Conservation (phyloP, 1,140 invertebrate species). For the Rhizoglyphus robini region DNA sequence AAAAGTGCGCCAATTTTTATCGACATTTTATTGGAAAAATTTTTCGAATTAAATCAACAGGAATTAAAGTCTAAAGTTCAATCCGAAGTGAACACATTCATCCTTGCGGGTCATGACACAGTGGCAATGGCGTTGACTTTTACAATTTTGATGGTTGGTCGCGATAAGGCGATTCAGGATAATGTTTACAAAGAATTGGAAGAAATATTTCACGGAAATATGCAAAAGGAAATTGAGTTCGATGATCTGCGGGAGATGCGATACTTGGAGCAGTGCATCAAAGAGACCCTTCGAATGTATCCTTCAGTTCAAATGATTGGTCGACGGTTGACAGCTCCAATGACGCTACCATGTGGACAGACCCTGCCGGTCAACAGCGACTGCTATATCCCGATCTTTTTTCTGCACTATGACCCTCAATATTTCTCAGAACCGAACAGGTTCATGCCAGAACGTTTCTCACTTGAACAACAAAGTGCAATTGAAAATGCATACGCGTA, state of each 20-base stretch:
- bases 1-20: conserved; percentile 48
- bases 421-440: conserved; percentile 52
- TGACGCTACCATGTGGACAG: conserved; percentile 45
- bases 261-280: conserved; percentile 64
- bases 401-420: conserved; percentile 49
- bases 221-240: conserved; percentile 43
- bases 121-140: conserved; percentile 13
- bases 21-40: conserved; percentile 50
- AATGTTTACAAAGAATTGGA: conserved; percentile 36
- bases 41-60: conserved; percentile 52
- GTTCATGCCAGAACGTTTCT: conserved; percentile 62
- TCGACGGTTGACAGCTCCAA: conserved; percentile 52
- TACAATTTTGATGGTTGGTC: conserved; percentile 28
- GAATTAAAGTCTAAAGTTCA: conserved; percentile 45
- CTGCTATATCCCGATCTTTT: conserved; percentile 33
- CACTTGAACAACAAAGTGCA: conserved; percentile 35
- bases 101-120: conserved; percentile 39
- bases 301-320: conserved; percentile 70
- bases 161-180: conserved; percentile 49
- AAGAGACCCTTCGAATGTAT: conserved; percentile 66
- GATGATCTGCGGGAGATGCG: conserved; percentile 51
- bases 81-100: conserved; percentile 72
- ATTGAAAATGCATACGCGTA: conserved; percentile 37
- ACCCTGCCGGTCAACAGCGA: conserved; percentile 46
- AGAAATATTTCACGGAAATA: conserved; percentile 35